These are phyloP conservation scores for Ptilonorhynchus violaceus DNA, from an alignment of 2,113 vertebrate species.

Conservation along the genomic window DNA sequence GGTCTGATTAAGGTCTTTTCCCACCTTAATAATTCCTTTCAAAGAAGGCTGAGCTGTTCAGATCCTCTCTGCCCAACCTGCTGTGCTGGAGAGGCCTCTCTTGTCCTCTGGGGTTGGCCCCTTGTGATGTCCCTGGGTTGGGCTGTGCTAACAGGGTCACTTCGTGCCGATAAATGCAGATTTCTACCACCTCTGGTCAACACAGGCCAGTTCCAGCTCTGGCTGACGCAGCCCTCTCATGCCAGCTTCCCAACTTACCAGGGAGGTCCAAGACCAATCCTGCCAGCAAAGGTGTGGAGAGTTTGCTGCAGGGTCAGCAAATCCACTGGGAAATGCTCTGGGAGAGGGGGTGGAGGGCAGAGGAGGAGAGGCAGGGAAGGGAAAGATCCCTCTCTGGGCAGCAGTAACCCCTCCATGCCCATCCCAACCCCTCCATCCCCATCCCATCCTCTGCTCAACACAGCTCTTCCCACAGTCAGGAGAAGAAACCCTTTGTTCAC, in stretches of 20 bases:
- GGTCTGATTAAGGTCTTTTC: too few relatives aligned
- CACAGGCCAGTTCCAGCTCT: rapidly evolving
- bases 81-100: background rate
- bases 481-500: background rate
- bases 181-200: background rate
- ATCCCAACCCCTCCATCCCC: background rate
- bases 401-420: background rate
- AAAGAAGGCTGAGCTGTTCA: background rate
- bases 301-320: background rate
- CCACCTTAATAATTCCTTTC: background rate
- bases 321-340: background rate
- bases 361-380: background rate
- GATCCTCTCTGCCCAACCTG: background rate
- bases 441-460: background rate
- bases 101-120: background rate
- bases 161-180: background rate
- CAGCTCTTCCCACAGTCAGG: background rate
- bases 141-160: background rate
- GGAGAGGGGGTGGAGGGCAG: background rate
- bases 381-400: background rate
- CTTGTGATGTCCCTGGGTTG: background rate
- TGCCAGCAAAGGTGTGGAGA: background rate
- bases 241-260: background rate
- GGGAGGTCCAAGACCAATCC: background rate
- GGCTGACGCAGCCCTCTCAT: rapidly evolving